phyloP scores from a whole-genome alignment of 2,797 vertebrate species.

The Muraenolepis orangiensis region DNA sequence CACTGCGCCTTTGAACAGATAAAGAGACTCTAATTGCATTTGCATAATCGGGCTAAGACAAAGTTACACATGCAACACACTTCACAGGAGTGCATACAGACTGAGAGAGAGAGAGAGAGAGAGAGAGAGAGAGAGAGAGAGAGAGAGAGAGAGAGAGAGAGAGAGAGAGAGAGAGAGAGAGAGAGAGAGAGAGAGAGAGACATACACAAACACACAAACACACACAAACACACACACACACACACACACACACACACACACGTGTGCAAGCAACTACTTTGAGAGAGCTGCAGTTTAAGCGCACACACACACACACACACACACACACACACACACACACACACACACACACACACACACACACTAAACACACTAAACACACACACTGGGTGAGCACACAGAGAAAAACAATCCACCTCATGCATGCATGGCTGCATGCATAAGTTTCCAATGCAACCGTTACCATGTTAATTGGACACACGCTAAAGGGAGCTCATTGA shows the following conservation, averaged over 20 bases:
- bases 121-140: too few species aligned
- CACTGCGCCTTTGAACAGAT: conserved; percentile 66
- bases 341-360: conserved; percentile 1
- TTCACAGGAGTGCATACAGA: not conserved
- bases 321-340: not conserved
- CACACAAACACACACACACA: not conserved
- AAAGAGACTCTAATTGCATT: conserved; percentile 73
- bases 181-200: too few species aligned
- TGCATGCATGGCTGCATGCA: not conserved
- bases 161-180: too few species aligned
- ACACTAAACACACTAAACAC: not conserved
- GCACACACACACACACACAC: not conserved
- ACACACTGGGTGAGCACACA: not conserved
- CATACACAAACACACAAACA: conserved; percentile 3
- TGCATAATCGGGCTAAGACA: conserved; percentile 66
- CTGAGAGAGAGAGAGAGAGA: too few species aligned
- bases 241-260: conserved; percentile 1
- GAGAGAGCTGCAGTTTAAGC: not conserved
- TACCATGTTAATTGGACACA: not conserved
- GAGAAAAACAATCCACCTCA: not conserved
- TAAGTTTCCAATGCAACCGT: not conserved
- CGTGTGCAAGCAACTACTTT: not conserved
- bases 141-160: too few species aligned
- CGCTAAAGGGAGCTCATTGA: conserved; percentile 3
- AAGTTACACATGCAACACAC: conserved; percentile 27